Conservation (phyloP, 2,113 vertebrate species). For the Strix uralensis region DNA sequence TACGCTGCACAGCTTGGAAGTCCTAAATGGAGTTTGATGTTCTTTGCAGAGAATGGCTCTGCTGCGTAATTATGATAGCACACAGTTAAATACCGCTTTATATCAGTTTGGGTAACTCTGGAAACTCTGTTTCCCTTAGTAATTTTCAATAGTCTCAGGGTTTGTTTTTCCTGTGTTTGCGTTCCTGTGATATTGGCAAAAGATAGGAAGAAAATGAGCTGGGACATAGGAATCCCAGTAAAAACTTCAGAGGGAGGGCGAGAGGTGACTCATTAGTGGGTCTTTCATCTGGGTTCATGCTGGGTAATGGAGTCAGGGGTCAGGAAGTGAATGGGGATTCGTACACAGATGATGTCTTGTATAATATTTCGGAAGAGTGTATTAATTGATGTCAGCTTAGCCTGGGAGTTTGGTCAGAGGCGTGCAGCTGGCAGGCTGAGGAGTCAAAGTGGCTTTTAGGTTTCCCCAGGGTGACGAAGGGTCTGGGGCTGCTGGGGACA, state of each 20-base stretch:
- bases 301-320: not conserved
- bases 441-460: not conserved
- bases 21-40: not conserved
- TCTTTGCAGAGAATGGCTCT: not conserved
- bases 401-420: not conserved
- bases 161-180: slow-evolving; percentile 41
- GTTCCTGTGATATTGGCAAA: slow-evolving; percentile 7
- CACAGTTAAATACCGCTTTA: not conserved
- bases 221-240: not conserved
- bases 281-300: slow-evolving; percentile 17
- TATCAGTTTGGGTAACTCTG: not conserved
- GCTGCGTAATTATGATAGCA: not conserved
- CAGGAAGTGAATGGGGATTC: not conserved
- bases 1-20: accelerated
- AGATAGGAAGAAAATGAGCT: slow-evolving; percentile 17
- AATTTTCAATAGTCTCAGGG: not conserved
- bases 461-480: not conserved
- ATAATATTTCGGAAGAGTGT: not conserved
- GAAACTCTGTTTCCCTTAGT: slow-evolving; percentile 1
- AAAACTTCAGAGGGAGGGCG: not conserved
- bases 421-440: not conserved
- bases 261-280: slow-evolving; percentile 27
- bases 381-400: not conserved
- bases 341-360: not conserved
- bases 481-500: not conserved